These are phyloP conservation scores for Raja brachyura DNA, from an alignment of 2,113 vertebrate genomes.

Conservation along the genomic window DNA sequence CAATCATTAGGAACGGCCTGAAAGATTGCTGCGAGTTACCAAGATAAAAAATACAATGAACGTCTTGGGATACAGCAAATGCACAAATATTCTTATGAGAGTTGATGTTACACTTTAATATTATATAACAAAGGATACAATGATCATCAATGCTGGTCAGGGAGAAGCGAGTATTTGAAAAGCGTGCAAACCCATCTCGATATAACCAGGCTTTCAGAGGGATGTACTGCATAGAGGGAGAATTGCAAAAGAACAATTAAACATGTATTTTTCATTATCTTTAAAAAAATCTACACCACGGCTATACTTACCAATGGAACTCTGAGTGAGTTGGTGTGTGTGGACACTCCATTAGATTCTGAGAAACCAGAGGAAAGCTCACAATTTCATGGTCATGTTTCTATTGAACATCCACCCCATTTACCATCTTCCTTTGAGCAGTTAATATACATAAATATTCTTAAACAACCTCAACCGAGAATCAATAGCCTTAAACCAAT, in stretches of 20 bases:
- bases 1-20: too few species aligned
- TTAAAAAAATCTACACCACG: not conserved
- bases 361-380: not conserved
- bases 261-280: not conserved
- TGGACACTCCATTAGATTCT: not conserved
- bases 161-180: constrained; percentile 70
- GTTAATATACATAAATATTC: not conserved
- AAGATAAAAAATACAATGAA: not conserved
- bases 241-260: not conserved
- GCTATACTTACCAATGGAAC: too few species aligned
- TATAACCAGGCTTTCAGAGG: constrained; percentile 74
- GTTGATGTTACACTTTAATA: too few species aligned
- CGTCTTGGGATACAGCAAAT: not conserved
- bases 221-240: constrained; percentile 54
- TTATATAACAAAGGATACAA: constrained; percentile 63
- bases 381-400: not conserved
- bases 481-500: too few species aligned
- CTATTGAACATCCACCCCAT: not conserved
- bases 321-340: not conserved
- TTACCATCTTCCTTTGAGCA: not conserved
- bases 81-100: too few species aligned
- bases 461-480: not conserved
- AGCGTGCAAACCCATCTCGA: constrained; percentile 72
- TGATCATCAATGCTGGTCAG: constrained; percentile 71
- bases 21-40: not conserved